phyloP scores from a whole-genome alignment of 2,113 vertebrate species.

The Xerus inauris region DNA sequence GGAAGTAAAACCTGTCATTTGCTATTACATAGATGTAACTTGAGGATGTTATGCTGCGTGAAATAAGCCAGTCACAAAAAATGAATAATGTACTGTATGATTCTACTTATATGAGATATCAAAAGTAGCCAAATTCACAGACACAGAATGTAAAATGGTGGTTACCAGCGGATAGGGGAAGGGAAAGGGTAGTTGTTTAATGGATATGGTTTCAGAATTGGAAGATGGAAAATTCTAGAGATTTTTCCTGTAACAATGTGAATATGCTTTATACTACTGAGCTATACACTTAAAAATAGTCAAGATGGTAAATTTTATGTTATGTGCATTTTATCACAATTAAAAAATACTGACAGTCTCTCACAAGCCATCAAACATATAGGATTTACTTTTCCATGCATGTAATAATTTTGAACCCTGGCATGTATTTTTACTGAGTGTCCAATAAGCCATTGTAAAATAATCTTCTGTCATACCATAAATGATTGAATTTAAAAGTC shows the following conservation, averaged over 20 bases:
- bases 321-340: neutral
- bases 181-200: neutral
- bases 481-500: neutral
- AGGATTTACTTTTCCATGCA: neutral
- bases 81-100: neutral
- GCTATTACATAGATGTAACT: neutral
- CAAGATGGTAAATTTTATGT: neutral
- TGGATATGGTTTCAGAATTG: conserved; percentile 4
- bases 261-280: neutral
- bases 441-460: conserved; percentile 7
- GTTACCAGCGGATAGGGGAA: neutral
- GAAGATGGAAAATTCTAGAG: conserved; percentile 1
- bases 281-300: neutral
- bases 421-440: neutral
- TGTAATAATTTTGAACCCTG: conserved; percentile 2
- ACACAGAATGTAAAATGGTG: neutral
- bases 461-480: neutral
- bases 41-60: neutral
- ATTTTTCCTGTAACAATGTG: neutral
- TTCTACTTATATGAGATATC: neutral
- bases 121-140: neutral
- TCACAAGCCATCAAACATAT: neutral
- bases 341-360: neutral
- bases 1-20: neutral
- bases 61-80: conserved; percentile 36